Percentiles rank a stretch among this genome's conserved stretches.
phyloP scores from a whole-genome alignment of 1,140 invertebrate species.

The Brachionus rubens region DNA sequence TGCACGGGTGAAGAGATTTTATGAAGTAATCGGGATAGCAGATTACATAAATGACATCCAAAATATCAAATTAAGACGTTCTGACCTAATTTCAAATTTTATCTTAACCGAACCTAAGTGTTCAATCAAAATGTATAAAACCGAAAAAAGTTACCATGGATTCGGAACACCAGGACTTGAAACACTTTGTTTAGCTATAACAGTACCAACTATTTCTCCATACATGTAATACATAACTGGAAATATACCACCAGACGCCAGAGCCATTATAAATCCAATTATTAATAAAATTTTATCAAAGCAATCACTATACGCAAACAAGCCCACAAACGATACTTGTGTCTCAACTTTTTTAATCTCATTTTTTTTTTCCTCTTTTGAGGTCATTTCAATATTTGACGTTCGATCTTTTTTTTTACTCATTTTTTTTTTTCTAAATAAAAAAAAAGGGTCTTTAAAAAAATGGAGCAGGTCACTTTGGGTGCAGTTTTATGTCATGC shows the following conservation, averaged over 20 bases:
- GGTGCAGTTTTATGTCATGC: neutral
- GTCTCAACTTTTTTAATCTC: too few species aligned
- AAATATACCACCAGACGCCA: slow-evolving; percentile 8
- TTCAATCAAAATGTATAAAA: neutral
- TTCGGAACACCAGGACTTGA: too few species aligned
- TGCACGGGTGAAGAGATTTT: too few species aligned
- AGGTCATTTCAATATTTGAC: too few species aligned
- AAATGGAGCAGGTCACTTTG: too few species aligned
- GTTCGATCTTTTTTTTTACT: neutral
- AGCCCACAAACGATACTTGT: too few species aligned
- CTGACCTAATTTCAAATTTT: too few species aligned
- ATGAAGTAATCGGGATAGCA: too few species aligned
- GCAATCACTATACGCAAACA: neutral
- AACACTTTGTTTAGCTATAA: slow-evolving; percentile 17
- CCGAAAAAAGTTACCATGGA: neutral
- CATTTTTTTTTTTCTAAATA: neutral
- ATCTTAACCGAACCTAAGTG: too few species aligned
- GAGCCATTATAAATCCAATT: neutral
- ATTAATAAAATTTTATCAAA: slow-evolving; percentile 14
- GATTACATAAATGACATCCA: too few species aligned
- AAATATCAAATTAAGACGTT: too few species aligned
- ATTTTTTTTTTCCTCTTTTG: too few species aligned
- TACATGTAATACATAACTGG: slow-evolving; percentile 30
- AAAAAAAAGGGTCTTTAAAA: neutral
- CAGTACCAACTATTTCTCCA: slow-evolving; percentile 10